Conservation (phyloP, 2,888 invertebrate species). For the Mystacides longicornis region DNA sequence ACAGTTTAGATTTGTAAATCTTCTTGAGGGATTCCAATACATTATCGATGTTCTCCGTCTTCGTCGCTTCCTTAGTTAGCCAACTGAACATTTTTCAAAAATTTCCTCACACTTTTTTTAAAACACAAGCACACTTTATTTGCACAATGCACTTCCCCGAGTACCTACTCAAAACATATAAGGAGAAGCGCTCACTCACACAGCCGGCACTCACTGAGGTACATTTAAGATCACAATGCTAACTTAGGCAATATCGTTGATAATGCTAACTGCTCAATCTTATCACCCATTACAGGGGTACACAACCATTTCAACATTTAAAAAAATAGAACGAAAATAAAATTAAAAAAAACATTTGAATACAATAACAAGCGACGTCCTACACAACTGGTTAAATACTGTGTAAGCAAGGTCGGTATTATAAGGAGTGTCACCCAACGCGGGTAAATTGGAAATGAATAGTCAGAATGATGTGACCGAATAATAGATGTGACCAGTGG, state of each 20-base stretch:
- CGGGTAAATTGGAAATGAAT: neutral
- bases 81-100: constrained; percentile 74
- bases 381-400: no score
- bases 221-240: neutral
- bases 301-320: neutral
- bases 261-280: neutral
- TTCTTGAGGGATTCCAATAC: constrained; percentile 92
- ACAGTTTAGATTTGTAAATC: constrained; percentile 82
- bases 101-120: no score
- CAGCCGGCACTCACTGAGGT: neutral
- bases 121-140: neutral
- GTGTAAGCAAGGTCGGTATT: no score
- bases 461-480: neutral
- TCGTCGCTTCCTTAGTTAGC: constrained; percentile 66
- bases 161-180: neutral
- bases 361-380: no score
- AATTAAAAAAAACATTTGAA: no score
- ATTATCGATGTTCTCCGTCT: constrained; percentile 76
- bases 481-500: no score
- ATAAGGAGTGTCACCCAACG: neutral
- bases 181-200: neutral
- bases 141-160: neutral
- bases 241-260: neutral
- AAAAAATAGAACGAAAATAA: no score
- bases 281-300: neutral